Conservation (phyloP, 2,888 invertebrate species). For the Macrophya alboannulata region DNA sequence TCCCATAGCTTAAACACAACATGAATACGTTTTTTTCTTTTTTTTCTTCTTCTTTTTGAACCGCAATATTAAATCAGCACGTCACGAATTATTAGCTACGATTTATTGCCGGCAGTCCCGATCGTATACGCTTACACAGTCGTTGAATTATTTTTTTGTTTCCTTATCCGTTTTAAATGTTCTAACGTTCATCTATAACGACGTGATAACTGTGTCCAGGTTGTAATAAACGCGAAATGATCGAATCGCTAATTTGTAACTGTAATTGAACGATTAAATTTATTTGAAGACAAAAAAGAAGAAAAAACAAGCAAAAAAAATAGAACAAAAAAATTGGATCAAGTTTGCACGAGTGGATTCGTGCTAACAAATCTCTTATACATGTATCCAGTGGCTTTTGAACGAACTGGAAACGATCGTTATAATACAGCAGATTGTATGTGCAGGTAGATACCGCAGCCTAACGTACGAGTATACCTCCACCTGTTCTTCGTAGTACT, state of each 20-base stretch:
- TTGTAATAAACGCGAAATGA: constrained; percentile 4
- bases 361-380: constrained; percentile 15
- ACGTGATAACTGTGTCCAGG: constrained; percentile 12
- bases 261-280: constrained; percentile 29
- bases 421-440: neutral
- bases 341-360: constrained; percentile 22
- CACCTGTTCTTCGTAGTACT: constrained; percentile 43
- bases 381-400: neutral
- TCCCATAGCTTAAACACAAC: neutral
- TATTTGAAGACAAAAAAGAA: neutral
- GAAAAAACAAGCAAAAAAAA: neutral
- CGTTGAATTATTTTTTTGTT: neutral
- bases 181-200: neutral
- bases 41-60: neutral
- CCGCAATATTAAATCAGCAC: neutral
- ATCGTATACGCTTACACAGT: neutral
- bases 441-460: neutral
- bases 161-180: neutral
- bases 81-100: neutral
- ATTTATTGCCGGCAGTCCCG: neutral
- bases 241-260: constrained; percentile 16
- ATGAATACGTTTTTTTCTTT: neutral
- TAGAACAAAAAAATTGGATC: neutral
- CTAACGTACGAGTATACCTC: neutral
- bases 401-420: neutral